Percentiles rank a stretch among this genome's conserved stretches.
Evolutionary conservation across 2,113 vertebrate species (phyloP).

Genomic region (Perccottus glenii): DNA sequence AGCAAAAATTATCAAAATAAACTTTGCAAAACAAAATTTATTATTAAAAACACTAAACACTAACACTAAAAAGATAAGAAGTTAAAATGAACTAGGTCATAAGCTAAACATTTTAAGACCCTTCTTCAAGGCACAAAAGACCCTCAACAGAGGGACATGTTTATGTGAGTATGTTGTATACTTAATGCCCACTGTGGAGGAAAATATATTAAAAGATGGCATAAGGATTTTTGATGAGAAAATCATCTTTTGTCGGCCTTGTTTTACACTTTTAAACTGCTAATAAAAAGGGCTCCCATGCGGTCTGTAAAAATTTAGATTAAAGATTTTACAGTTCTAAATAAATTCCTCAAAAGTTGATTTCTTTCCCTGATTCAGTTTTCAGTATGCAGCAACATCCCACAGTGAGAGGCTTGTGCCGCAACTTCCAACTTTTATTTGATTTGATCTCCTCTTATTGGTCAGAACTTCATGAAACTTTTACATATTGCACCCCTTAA

Average conservation of each 20-base stretch:
- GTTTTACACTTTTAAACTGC: background rate
- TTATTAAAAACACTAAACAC: no score
- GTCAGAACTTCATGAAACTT: conserved; percentile 79
- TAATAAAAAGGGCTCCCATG: conserved; percentile 22
- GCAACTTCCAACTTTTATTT: conserved; percentile 58
- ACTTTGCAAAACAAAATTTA: no score
- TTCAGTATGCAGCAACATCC: conserved; percentile 36
- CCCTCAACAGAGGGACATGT: no score
- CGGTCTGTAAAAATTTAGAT: conserved; percentile 45
- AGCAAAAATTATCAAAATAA: no score
- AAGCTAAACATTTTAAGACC: no score
- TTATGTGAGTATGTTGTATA: no score
- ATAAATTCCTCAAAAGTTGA: conserved; percentile 51
- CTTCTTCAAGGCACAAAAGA: no score
- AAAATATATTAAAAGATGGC: conserved; percentile 23
- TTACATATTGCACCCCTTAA: conserved; percentile 65
- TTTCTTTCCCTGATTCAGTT: conserved; percentile 18
- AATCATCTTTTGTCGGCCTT: conserved; percentile 21
- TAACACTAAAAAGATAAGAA: no score
- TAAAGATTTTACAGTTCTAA: conserved; percentile 39
- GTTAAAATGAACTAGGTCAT: no score
- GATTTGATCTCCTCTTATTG: conserved; percentile 60
- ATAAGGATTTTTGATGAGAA: conserved; percentile 8
- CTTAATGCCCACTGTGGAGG: no score
- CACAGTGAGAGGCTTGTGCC: conserved; percentile 21